Evolutionary conservation across 2,888 invertebrate species (phyloP).

Genomic region (Osedax frankpressi): DNA sequence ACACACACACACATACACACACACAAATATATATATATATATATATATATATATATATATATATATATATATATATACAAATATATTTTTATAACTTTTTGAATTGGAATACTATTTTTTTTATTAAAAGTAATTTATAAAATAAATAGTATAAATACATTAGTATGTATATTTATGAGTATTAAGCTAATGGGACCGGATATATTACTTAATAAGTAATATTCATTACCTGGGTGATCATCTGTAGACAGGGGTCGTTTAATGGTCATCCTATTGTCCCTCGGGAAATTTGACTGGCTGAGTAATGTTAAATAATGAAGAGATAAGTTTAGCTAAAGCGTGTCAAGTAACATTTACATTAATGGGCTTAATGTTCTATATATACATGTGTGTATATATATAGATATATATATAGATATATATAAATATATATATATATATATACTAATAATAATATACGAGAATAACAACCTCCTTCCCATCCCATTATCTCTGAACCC

Average conservation of each 20-base stretch:
- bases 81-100: no score
- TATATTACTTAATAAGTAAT: no score
- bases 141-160: no score
- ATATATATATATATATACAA: background rate
- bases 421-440: background rate
- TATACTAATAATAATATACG: background rate
- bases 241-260: background rate
- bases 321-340: no score
- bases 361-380: no score
- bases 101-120: no score
- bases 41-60: background rate
- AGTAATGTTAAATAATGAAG: no score
- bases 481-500: slow-evolving; percentile 56
- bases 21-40: background rate
- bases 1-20: background rate
- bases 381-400: background rate
- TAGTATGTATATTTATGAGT: no score
- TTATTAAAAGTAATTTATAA: no score
- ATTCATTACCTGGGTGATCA: no score
- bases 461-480: slow-evolving; percentile 35
- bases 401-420: background rate
- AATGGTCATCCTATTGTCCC: background rate
- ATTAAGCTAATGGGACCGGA: no score
- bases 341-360: no score
- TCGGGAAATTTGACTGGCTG: background rate